Evolutionary conservation across 2,888 invertebrate genomes (phyloP), one percentile per base, ranked within the genome.

Genomic region (Norana najaformis): DNA sequence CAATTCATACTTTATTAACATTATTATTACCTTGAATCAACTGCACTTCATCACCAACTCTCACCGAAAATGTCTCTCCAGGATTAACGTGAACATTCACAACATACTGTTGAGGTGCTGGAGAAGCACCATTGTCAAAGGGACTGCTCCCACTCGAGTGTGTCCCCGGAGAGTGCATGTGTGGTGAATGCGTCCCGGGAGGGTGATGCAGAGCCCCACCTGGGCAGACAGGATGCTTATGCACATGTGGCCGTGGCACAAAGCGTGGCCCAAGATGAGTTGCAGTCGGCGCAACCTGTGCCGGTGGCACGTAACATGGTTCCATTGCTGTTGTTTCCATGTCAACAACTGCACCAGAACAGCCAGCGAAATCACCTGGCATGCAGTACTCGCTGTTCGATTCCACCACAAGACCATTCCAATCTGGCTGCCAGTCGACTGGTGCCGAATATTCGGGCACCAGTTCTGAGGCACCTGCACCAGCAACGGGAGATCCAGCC

Each of bases 81-180:
- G 96, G 96, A 95, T 97, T 96, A 93, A 97, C 96, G 94, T 97
- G 97, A 93, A 97, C 96, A 93, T 96, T 96, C 92, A 97, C 97
- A 91, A 97, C 96, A 94, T 96, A 96, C 93, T 96, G 96, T n/a
- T 91, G 90, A 13, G 88, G 88, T 23, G 41, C 83, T 13, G 47
- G 39, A n/a, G n/a, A 88, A 20, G 38, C 82, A 20, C 38, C 53
- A 35, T 34, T 39, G 88, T 47, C 88, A 85, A 35, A 85, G 1
- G 85, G 85, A 85, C 85, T 85, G 85, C 85, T 85, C 6, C 85
- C 85, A n/a, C 85, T 85, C 8, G 85, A 85, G 85, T 85, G 85
- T 36, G 85, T 37, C 23, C 85, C 85, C 11, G 85, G 85, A 37
- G 85, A 85, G 30, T 85, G 85, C 85, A 85, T 37, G 85, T 85